Percentiles rank a stretch among this genome's conserved stretches.
phyloP scores from a whole-genome alignment of 2,797 vertebrate genomes.

The Crenuchus spilurus region DNA sequence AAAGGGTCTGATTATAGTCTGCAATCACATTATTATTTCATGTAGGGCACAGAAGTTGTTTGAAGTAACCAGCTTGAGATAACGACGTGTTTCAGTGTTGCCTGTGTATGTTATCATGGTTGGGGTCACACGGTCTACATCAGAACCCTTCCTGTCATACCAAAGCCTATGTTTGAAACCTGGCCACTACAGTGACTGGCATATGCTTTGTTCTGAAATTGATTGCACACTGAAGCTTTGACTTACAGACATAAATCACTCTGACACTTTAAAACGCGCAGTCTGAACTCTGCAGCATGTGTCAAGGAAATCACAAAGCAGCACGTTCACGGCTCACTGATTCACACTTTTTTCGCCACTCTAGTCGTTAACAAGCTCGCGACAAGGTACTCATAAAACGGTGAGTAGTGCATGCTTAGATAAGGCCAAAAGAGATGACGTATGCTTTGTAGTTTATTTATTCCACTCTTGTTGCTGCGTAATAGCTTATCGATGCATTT shows the following conservation, averaged over 20 bases:
- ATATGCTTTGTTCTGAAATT: conserved; percentile 41
- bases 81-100: background rate
- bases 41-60: background rate
- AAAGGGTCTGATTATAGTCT: background rate
- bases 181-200: conserved; percentile 29
- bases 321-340: conserved; percentile 17
- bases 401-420: background rate
- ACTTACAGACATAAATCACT: conserved; percentile 44
- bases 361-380: conserved; percentile 6
- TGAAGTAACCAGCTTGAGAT: background rate
- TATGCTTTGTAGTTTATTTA: background rate
- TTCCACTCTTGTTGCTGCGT: background rate
- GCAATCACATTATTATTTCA: background rate
- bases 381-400: conserved; percentile 12
- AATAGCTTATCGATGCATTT: conserved; percentile 5
- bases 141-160: conserved; percentile 10
- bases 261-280: conserved; percentile 39
- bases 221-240: conserved; percentile 37
- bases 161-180: conserved; percentile 18
- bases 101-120: background rate
- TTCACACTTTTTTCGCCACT: conserved; percentile 19
- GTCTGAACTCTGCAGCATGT: conserved; percentile 24
- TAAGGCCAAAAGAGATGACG: background rate
- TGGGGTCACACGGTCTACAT: background rate
- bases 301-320: conserved; percentile 38